Evolutionary conservation across 1,140 invertebrate species (phyloP).

Genomic region (Pollicipes pollicipes): DNA sequence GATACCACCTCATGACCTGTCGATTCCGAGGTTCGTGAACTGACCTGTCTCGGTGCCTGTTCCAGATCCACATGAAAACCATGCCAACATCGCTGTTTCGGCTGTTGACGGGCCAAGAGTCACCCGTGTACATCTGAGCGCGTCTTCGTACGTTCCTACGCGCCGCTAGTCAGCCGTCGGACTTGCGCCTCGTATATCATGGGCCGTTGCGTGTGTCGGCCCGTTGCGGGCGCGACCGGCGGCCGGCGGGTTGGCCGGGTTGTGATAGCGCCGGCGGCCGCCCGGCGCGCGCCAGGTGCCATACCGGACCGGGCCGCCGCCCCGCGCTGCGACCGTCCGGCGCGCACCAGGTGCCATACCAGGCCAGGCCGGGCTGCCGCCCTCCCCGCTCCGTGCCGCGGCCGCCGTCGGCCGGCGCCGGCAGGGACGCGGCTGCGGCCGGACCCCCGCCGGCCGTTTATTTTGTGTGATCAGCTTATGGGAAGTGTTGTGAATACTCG

Average conservation of each 20-base stretch:
- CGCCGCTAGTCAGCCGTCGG: background rate
- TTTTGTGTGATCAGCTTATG: no score
- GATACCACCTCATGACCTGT: no score
- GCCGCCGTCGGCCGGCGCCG: no score
- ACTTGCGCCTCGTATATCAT: background rate
- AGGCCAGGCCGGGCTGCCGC: background rate
- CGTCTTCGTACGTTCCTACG: background rate
- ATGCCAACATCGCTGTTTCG: slow-evolving; percentile 99
- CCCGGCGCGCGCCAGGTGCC: background rate
- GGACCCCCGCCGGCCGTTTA: no score
- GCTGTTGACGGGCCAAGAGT: slow-evolving; percentile 94
- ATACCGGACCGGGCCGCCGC: background rate
- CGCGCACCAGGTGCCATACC: no score
- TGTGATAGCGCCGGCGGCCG: background rate
- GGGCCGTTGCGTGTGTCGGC: background rate
- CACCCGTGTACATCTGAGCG: slow-evolving; percentile 79
- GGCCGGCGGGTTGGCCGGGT: no score
- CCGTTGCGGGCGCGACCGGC: no score
- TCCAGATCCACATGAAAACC: slow-evolving; percentile 97
- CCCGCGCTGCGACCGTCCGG: no score
- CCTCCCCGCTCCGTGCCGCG: no score
- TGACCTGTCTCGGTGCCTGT: background rate
- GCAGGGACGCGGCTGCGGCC: no score
- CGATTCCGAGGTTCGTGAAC: no score
- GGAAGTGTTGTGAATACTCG: no score